These are phyloP conservation scores for Conopomorpha cramerella DNA, from an alignment of 1,140 invertebrate genomes.

Conservation along the genomic window DNA sequence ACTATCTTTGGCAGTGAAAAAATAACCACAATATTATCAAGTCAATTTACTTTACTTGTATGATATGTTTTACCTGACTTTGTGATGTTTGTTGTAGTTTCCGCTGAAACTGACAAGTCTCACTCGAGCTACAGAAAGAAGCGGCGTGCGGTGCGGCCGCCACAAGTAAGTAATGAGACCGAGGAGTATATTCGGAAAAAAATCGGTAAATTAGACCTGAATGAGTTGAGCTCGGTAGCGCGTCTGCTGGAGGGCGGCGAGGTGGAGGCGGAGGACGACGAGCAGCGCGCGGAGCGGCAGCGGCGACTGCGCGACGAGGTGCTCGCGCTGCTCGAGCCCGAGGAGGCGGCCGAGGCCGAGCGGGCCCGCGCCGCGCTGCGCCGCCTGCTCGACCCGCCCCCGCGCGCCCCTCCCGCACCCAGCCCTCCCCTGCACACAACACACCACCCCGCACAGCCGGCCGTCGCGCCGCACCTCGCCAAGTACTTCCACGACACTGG, in stretches of 20 bases:
- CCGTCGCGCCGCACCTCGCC: slow-evolving; percentile 4
- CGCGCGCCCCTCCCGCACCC: slow-evolving; percentile 14
- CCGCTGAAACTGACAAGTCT: slow-evolving; percentile 35
- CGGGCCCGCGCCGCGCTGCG: slow-evolving; percentile 25
- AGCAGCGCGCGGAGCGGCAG: slow-evolving; percentile 22
- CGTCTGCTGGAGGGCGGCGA: slow-evolving; percentile 38
- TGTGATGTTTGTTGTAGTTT: too few species aligned
- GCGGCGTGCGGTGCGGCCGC: slow-evolving; percentile 24
- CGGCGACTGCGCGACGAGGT: slow-evolving; percentile 37
- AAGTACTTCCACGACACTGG: slow-evolving; percentile 21
- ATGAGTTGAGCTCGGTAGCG: slow-evolving; percentile 36
- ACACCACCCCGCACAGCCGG: not conserved
- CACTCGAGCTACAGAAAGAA: slow-evolving; percentile 36
- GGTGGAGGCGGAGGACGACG: slow-evolving; percentile 11
- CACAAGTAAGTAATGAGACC: slow-evolving; percentile 49
- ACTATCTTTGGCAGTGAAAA: too few species aligned
- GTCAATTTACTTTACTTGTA: not conserved
- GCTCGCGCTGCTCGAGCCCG: slow-evolving; percentile 30
- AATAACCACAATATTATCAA: not conserved
- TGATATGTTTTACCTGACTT: too few species aligned
- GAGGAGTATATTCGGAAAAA: slow-evolving; percentile 38
- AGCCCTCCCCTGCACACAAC: slow-evolving; percentile 3
- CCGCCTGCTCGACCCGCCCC: slow-evolving; percentile 24
- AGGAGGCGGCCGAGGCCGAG: slow-evolving; percentile 31
- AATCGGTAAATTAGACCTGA: slow-evolving; percentile 38